A percentile compares a stretch with the other conserved stretches of the same genome.
Conservation (phyloP, 2,888 invertebrate species). For the Acleris holmiana region DNA sequence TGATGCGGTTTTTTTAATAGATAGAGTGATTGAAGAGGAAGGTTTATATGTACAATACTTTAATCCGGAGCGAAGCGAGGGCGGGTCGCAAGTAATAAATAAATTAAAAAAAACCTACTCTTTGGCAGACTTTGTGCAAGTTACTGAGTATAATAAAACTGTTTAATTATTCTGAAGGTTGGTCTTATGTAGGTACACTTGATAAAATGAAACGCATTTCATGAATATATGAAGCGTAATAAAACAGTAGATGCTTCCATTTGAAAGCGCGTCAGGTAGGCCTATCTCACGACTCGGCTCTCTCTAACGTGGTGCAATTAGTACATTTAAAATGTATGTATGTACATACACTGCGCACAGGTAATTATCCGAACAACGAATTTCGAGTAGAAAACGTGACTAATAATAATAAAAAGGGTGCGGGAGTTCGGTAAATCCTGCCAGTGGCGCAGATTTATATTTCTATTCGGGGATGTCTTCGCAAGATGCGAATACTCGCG, state of each 20-base stretch:
- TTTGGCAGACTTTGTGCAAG: no score
- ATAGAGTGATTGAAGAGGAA: no score
- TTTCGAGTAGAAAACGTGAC: conserved; percentile 72
- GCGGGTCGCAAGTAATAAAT: no score
- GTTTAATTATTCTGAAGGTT: no score
- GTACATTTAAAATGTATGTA: conserved; percentile 13
- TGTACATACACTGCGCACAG: conserved; percentile 2
- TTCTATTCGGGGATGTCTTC: conserved; percentile 64
- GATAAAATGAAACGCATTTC: no score
- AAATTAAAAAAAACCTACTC: no score
- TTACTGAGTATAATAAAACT: no score
- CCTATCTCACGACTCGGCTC: conserved; percentile 10
- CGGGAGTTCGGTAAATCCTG: conserved; percentile 68
- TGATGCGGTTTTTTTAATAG: no score
- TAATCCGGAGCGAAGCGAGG: no score
- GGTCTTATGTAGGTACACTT: no score
- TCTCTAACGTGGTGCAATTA: conserved; percentile 25
- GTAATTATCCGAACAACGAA: conserved; percentile 47
- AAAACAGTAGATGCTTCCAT: conserved; percentile 1
- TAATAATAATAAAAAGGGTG: conserved; percentile 66
- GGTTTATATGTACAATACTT: no score
- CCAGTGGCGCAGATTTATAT: conserved; percentile 70
- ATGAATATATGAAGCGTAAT: background rate
- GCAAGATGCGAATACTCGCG: conserved; percentile 44
- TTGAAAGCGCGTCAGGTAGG: conserved; percentile 1